Percentiles rank a stretch among this genome's conserved stretches.
phyloP scores from a whole-genome alignment of 1,140 invertebrate genomes.

The Apis dorsata region DNA sequence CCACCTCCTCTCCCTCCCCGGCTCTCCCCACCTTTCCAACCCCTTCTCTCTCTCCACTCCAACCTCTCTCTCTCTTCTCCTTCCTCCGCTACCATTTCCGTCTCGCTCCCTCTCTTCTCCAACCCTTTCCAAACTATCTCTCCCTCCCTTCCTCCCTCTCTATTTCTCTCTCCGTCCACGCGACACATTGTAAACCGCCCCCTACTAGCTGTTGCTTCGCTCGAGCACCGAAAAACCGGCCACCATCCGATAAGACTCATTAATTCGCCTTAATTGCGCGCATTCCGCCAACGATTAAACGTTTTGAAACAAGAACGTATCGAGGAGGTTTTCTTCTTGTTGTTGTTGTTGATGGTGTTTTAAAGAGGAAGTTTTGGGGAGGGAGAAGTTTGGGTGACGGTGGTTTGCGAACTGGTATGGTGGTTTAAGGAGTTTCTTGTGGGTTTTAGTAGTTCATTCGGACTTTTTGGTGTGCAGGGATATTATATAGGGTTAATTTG shows the following conservation, averaged over 20 bases:
- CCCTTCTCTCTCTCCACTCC: no score
- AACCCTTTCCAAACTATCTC: not conserved
- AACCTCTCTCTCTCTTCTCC: not conserved
- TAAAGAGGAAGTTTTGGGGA: no score
- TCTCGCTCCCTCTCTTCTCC: not conserved
- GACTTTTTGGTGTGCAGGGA: no score
- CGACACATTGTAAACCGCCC: slow-evolving; percentile 43
- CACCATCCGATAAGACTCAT: slow-evolving; percentile 36
- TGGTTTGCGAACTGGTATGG: no score
- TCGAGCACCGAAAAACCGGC: slow-evolving; percentile 15
- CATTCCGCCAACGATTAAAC: not conserved
- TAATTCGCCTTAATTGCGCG: slow-evolving; percentile 31
- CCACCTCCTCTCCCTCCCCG: not conserved
- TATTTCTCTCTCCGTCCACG: not conserved
- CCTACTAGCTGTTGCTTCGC: slow-evolving; percentile 67
- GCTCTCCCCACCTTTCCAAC: not conserved
- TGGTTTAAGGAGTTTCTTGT: no score
- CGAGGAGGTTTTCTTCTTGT: no score
- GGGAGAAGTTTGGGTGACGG: no score
- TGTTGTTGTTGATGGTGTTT: no score
- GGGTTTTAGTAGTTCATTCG: no score
- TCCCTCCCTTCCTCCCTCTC: not conserved
- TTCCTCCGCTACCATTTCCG: not conserved
- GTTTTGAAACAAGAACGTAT: no score
- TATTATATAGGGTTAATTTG: no score